phyloP scores from a whole-genome alignment of 2,797 vertebrate species.

The Psittacula derbiana region DNA sequence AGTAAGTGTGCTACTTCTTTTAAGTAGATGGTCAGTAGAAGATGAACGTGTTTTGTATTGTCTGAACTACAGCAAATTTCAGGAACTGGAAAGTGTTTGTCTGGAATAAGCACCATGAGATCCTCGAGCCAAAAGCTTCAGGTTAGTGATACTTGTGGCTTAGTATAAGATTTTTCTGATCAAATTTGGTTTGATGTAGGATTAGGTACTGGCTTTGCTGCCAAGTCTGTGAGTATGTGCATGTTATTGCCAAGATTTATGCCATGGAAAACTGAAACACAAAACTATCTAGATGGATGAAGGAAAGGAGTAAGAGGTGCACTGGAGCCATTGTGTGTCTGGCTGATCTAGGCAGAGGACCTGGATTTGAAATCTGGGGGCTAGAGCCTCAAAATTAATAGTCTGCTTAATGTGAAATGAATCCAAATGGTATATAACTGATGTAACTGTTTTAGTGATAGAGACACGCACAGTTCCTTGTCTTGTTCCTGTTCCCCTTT shows the following conservation, averaged over 20 bases:
- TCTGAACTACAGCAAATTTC: neutral
- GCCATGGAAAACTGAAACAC: neutral
- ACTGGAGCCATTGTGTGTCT: neutral
- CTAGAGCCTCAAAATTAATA: neutral
- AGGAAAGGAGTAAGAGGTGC: neutral
- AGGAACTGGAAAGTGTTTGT: neutral
- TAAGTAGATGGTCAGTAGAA: neutral
- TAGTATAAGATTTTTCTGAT: neutral
- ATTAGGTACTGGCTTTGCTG: neutral
- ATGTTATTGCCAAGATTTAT: neutral
- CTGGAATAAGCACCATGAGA: neutral
- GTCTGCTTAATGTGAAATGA: neutral
- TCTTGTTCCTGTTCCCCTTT: neutral
- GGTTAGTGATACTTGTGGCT: neutral
- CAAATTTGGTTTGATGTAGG: neutral
- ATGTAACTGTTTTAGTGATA: neutral
- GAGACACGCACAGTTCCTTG: neutral
- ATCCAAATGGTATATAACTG: neutral
- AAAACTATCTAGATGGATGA: neutral
- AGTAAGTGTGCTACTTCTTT: neutral
- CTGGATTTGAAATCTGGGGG: neutral
- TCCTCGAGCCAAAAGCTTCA: neutral
- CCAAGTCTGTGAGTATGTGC: accelerated
- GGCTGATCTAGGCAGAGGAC: neutral
- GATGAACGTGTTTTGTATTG: neutral